Evolutionary conservation across 2,888 invertebrate genomes (phyloP), one percentile per base, ranked within the genome.

Genomic region (Drosophila falleni): DNA sequence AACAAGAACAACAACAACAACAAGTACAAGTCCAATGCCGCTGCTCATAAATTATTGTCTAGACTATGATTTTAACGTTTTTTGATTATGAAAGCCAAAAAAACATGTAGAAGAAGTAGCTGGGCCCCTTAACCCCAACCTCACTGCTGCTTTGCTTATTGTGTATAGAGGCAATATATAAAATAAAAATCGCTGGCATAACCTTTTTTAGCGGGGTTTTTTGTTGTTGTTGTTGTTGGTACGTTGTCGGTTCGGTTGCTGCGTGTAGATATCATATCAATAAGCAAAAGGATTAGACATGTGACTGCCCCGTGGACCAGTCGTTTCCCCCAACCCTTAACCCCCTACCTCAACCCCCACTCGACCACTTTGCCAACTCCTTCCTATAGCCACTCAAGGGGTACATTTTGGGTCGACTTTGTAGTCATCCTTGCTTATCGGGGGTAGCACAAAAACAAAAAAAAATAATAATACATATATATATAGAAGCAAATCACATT

Each of bases 61-160:
- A 91, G 91, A 91, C 91, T 91, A 91, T 91, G 91, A 91, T 91
- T 91, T 91, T 91, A 91, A 91, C 90, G 91, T 91, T 91, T 91
- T 91, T 91, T 91, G 91, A 91, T 91, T 91, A 91, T 91, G 87
- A 86, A 84, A 84, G 79, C 75, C 68, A 81, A 81, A 73, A 73
- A 73, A 70, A 78, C 71, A 64, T 54, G 71, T 46, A 75, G 76
- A 70, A 49, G 63, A 58, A 41, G 42, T 9, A 33, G 33, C 19
- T 23, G 5, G 19, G 8, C 23, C 8, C 19, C 8, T 8, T 26
- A 11, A 29, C 60, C 54, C 60, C 23, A 23, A 23, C 5, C 29
- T 8, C 29, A 29, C 8, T 31, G 50, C 31, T 35, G 13, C 47
- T 23, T 31, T 47, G 68, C 55, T 79, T 80, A 82, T 80, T 82